A percentile compares a stretch with the other conserved stretches of the same genome.
These are phyloP conservation scores for Atopsyche davidsoni DNA, from an alignment of 1,140 invertebrate genomes.

Conservation along the genomic window DNA sequence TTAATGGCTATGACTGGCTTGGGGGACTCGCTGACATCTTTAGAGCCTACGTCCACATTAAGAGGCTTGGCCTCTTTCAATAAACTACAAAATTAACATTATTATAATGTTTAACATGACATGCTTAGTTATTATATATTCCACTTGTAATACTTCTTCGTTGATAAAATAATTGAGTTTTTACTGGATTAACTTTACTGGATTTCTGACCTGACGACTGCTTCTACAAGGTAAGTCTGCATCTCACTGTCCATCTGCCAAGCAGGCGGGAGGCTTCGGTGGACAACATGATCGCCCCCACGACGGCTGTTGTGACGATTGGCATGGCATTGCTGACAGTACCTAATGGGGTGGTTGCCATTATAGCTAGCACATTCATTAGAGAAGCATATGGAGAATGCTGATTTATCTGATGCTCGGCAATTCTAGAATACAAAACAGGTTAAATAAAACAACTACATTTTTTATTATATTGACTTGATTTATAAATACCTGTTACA, in stretches of 20 bases:
- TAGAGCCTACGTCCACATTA: constrained; percentile 55
- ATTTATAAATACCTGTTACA: not conserved
- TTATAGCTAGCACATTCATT: constrained; percentile 95
- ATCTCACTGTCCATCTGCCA: constrained; percentile 86
- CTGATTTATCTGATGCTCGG: constrained; percentile 84
- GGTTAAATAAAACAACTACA: not conserved
- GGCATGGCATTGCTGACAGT: constrained; percentile 86
- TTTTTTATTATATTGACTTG: not conserved
- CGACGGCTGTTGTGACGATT: constrained; percentile 80
- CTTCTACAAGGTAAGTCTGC: constrained; percentile 91
- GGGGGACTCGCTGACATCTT: constrained; percentile 34
- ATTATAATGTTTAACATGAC: no score
- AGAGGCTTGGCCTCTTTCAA: constrained; percentile 74
- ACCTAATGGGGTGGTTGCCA: constrained; percentile 90
- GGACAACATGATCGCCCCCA: constrained; percentile 84
- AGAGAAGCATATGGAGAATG: constrained; percentile 93
- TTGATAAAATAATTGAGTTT: no score
- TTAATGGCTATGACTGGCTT: constrained; percentile 38
- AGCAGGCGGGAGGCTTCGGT: constrained; percentile 75
- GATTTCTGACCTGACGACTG: constrained; percentile 97
- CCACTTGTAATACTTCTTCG: no score
- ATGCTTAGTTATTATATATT: no score
- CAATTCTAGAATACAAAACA: constrained; percentile 70
- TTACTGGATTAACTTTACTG: no score
- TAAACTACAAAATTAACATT: constrained; percentile 55